phyloP scores from a whole-genome alignment of 2,113 vertebrate species.

The Elephas maximus region DNA sequence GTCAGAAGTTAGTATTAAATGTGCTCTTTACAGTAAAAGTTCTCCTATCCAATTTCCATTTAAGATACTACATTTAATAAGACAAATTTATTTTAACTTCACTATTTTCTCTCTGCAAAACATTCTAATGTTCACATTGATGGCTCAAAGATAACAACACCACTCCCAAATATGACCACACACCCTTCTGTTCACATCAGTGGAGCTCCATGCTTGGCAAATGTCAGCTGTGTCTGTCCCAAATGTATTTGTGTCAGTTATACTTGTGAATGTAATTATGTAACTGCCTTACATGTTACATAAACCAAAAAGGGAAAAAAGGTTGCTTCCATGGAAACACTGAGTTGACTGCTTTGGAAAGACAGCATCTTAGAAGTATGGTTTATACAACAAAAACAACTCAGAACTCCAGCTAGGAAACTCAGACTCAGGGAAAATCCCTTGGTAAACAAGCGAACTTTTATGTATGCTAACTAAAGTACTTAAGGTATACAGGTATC shows the following conservation, averaged over 20 bases:
- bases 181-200: neutral
- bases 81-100: slow-evolving; percentile 21
- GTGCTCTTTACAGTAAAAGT: neutral
- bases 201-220: neutral
- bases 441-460: neutral
- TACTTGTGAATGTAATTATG: slow-evolving; percentile 38
- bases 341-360: slow-evolving; percentile 52
- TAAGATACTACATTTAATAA: neutral
- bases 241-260: neutral
- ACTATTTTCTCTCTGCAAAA: slow-evolving; percentile 40
- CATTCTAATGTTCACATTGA: neutral
- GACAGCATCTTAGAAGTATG: neutral
- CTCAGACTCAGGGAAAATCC: neutral
- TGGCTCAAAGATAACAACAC: slow-evolving; percentile 2
- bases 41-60: neutral
- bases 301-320: neutral
- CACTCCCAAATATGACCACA: neutral
- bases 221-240: neutral
- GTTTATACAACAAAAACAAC: slow-evolving; percentile 12
- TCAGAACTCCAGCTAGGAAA: slow-evolving; percentile 13
- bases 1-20: neutral
- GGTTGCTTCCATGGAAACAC: slow-evolving; percentile 23
- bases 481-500: neutral
- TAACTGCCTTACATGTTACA: slow-evolving; percentile 51
- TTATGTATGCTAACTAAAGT: neutral